Evolutionary conservation across 2,113 vertebrate genomes (phyloP), one percentile per base, ranked within the genome.

Genomic region (Nibea coibor): DNA sequence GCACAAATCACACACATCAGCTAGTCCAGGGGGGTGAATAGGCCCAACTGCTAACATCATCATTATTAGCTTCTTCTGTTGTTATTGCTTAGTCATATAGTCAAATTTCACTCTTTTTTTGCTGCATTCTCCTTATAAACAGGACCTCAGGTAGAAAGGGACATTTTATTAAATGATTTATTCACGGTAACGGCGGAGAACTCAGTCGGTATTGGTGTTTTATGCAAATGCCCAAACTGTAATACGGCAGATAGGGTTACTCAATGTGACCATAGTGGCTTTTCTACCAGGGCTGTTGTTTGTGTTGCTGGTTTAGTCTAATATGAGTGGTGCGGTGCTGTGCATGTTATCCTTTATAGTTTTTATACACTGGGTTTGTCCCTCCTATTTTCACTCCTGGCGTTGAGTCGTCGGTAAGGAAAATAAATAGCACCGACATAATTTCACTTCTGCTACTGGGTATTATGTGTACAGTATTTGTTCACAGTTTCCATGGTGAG

Each of bases 401-500:
- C 69, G 53, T 5, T 48, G 12, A 59, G 39, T 58, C 28, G 26
- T 59, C 54, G 47, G 42, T 50, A 45, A 7, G 22, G 39, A 22
- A 62, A 66, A 78, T 69, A 50, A 56, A 75, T 61, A 78, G 28
- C 17, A 47, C 8, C 5, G 4, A 22, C 51, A 48, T n/a, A 39
- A 61, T 78, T 71, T 28, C 22, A 72, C 9, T 45, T 35, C 35
- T 67, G 31, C 11, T 43, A 9, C 31, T 63, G 47, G 19, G 31
- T 28, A 45, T 67, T 56, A 45, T 66, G 9, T 28, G 7, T 58
- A 65, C 26, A 22, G 14, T 42, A 47, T 71, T 63, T 50, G 12
- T 15, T 69, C 28, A 73, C n/a, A 47, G 82, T 87, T 84, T 76
- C 63, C 72, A 80, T 77, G 63, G 75, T 82, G 81, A 87, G 67